A percentile compares a stretch with the other conserved stretches of the same genome.
Evolutionary conservation across 2,888 invertebrate species (phyloP).

Genomic region (Aplocera efformata): DNA sequence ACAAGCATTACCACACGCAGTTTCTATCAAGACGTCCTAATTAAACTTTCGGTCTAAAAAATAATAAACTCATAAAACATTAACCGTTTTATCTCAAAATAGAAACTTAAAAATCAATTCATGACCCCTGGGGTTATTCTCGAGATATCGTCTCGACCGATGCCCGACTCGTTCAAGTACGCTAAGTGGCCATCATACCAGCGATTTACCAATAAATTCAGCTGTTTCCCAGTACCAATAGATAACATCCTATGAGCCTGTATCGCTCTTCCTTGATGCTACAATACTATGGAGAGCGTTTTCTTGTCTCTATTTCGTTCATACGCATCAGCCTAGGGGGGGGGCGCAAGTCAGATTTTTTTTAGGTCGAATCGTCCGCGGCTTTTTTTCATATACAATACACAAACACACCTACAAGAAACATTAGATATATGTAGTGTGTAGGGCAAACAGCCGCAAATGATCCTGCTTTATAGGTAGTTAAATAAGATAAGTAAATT

Average conservation of each 20-base stretch:
- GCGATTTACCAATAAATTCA: constrained; percentile 71
- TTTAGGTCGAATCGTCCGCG: too few relatives aligned
- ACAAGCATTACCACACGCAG: too few relatives aligned
- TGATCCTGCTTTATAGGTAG: too few relatives aligned
- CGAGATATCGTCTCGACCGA: constrained; percentile 47
- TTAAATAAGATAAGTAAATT: too few relatives aligned
- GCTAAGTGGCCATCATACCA: constrained; percentile 60
- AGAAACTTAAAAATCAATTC: constrained; percentile 74
- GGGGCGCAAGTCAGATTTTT: background rate
- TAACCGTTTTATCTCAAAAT: constrained; percentile 38
- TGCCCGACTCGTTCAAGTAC: constrained; percentile 45
- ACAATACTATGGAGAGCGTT: constrained; percentile 35
- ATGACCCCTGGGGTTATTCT: constrained; percentile 61
- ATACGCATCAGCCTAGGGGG: background rate
- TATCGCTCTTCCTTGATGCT: constrained; percentile 46
- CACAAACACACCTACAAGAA: too few relatives aligned
- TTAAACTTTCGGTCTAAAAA: constrained; percentile 11
- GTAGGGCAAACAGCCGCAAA: too few relatives aligned
- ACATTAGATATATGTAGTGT: too few relatives aligned
- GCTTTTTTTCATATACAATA: too few relatives aligned
- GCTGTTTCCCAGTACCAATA: constrained; percentile 63
- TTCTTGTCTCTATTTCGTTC: constrained; percentile 3
- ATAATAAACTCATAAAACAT: constrained; percentile 10
- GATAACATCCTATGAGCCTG: constrained; percentile 62
- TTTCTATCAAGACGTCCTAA: constrained; percentile 2